Evolutionary conservation across 2,113 vertebrate genomes (phyloP), one percentile per base, ranked within the genome.

Genomic region (Pangasianodon gigas): DNA sequence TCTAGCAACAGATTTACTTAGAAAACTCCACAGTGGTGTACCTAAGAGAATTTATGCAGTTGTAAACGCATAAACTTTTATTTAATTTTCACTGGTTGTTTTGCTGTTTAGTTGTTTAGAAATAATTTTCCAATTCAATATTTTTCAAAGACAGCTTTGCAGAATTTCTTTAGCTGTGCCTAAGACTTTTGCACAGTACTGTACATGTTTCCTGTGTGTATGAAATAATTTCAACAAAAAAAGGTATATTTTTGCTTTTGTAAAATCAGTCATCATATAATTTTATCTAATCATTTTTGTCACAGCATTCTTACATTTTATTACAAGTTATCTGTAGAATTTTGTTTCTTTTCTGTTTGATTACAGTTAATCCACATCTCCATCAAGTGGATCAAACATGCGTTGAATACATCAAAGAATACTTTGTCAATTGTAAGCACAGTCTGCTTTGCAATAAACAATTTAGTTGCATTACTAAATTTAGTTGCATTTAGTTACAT

Each of bases 391-490:
- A 95, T 89, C 91, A 94, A 80, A 93, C 94, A 87, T 94, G 94
- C 89, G 87, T 94, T 86, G 92, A 94, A 91, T 92, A 94, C 91
- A 62, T 94, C 92, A 94, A 95, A 93, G 92, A 95, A 85, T 93
- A 92, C 91, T 92, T 89, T 87, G 89, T 94, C 90, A 92, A 95
- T 89, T 93, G 93, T 95, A 93, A 94, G 93, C 90, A 54, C 74
- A 83, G 87, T 65, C 67, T 7, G 74, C 87, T 91, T 83, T 65
- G n/a, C 71, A 79, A 44, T 79, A 79, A 88, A 77, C 26, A 67
- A 29, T 87, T 80, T 48, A 4, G 4, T 51, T 58, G 37, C 71
- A 87, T 18, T 65, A 65, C 10, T 37, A 37, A 67, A 29, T 87
- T 80, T 48, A 4, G 4, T 51, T 58, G 37, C 71, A 37, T 37